These are phyloP conservation scores for Spea multiplicata DNA, from an alignment of 2,113 vertebrate species.

Conservation along the genomic window DNA sequence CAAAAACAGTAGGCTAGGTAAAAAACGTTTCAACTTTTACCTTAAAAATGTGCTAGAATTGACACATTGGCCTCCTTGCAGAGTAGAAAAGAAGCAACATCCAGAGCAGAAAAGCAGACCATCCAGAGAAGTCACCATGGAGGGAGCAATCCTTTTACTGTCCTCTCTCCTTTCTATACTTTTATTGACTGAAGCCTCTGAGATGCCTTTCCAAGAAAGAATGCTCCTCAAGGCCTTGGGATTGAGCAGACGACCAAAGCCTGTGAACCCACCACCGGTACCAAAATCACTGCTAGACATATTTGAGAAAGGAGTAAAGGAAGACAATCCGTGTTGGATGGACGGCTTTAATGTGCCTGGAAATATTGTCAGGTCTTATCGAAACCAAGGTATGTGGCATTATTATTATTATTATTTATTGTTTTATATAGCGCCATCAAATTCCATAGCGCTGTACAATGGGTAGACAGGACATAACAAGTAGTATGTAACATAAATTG, in stretches of 20 bases:
- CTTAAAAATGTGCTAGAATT: too few species aligned
- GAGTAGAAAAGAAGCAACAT: too few species aligned
- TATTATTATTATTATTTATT: too few species aligned
- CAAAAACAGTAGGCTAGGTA: too few species aligned
- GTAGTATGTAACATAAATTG: too few species aligned
- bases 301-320: slow-evolving; percentile 60
- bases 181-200: slow-evolving; percentile 14
- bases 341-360: slow-evolving; percentile 82
- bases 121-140: slow-evolving; percentile 8
- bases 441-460: too few species aligned
- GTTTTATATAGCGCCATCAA: too few species aligned
- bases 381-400: slow-evolving; percentile 75
- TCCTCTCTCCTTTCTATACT: not conserved
- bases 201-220: slow-evolving; percentile 51
- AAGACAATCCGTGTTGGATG: slow-evolving; percentile 68
- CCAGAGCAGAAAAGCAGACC: not conserved
- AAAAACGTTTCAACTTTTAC: too few species aligned
- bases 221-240: slow-evolving; percentile 70
- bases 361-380: slow-evolving; percentile 81
- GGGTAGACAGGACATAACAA: too few species aligned
- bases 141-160: not conserved
- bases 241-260: slow-evolving; percentile 61
- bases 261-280: slow-evolving; percentile 56
- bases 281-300: slow-evolving; percentile 81
- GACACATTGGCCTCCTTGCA: too few species aligned